These are phyloP conservation scores for Cyprinodon tularosa DNA, from an alignment of 2,113 vertebrate species.

Conservation along the genomic window DNA sequence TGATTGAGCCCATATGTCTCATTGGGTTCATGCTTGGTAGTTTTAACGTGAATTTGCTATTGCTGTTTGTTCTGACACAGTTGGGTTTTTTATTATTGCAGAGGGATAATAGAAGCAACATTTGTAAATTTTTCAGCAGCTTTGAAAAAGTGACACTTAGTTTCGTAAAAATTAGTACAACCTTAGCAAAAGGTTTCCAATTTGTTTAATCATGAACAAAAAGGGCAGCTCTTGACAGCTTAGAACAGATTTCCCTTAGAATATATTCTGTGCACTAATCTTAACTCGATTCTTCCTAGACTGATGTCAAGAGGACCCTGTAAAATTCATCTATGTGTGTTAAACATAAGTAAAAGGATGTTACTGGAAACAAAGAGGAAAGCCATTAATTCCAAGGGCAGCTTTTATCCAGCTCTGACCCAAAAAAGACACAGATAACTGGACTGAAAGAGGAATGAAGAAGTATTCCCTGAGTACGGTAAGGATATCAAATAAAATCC, in stretches of 20 bases:
- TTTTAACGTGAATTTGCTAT: too few species aligned
- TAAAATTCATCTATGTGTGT: conserved; percentile 51
- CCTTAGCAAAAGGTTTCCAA: too few species aligned
- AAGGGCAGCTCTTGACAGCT: neutral
- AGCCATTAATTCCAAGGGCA: conserved; percentile 68
- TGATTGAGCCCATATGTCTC: too few species aligned
- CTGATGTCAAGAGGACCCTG: neutral
- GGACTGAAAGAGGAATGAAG: conserved; percentile 38
- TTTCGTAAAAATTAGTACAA: too few species aligned
- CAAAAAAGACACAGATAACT: conserved; percentile 48
- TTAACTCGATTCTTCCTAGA: neutral
- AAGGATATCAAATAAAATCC: conserved; percentile 71
- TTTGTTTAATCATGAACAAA: too few species aligned
- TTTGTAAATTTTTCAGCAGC: too few species aligned
- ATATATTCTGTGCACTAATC: conserved; percentile 18
- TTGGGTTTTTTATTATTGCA: too few species aligned
- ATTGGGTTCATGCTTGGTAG: neutral
- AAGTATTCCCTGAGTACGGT: conserved; percentile 68
- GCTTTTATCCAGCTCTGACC: conserved; percentile 58
- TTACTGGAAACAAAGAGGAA: conserved; percentile 46
- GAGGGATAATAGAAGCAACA: too few species aligned
- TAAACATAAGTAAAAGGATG: conserved; percentile 34
- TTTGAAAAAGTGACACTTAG: too few species aligned
- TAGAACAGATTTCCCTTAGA: neutral
- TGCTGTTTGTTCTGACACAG: too few species aligned